phyloP scores from a whole-genome alignment of 2,888 invertebrate genomes.

The Stegophylla sp. region DNA sequence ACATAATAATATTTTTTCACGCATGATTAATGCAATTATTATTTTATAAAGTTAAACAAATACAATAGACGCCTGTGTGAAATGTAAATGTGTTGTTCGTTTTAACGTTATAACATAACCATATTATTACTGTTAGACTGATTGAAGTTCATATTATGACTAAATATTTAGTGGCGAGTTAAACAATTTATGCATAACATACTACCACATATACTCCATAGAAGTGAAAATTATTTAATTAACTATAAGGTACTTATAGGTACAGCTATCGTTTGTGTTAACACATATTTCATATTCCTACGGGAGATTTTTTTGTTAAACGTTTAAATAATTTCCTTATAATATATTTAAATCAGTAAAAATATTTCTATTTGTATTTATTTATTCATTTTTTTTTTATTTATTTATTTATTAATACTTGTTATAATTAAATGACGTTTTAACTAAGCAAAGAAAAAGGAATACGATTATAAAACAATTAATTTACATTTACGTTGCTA shows the following conservation, averaged over 20 bases:
- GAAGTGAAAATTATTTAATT: background rate
- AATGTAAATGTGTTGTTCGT: background rate
- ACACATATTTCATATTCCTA: background rate
- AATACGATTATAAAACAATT: slow-evolving; percentile 39
- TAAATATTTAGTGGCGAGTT: background rate
- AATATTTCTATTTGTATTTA: background rate
- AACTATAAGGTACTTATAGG: background rate
- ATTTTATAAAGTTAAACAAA: slow-evolving; percentile 4
- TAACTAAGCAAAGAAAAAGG: slow-evolving; percentile 9
- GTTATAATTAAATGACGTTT: background rate
- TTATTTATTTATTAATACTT: background rate
- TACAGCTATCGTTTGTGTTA: background rate
- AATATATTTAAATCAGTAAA: no score
- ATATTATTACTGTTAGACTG: background rate
- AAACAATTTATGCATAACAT: background rate
- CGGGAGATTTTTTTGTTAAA: background rate
- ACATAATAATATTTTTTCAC: slow-evolving; percentile 16
- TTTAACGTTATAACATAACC: no score
- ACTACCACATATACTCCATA: background rate
- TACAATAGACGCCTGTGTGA: background rate
- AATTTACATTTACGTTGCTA: slow-evolving; percentile 37
- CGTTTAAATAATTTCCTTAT: background rate
- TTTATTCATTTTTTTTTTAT: background rate
- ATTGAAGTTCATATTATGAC: background rate
- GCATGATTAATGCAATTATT: background rate